Conservation (phyloP, 2,888 invertebrate species). For the Ormia ochracea region DNA sequence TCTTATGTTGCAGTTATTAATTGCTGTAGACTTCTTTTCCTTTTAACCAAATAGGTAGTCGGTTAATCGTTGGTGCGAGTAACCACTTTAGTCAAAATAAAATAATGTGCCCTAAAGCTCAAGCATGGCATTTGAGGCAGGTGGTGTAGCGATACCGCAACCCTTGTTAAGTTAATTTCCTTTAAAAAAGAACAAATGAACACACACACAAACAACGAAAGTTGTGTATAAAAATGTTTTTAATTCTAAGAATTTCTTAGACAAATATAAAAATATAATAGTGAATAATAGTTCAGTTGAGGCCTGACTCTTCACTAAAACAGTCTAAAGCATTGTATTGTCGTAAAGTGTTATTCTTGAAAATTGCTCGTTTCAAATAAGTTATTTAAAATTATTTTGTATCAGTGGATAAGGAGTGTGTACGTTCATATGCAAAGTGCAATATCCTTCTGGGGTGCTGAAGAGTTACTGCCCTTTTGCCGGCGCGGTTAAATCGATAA, state of each 20-base stretch:
- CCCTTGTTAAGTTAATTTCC: conserved; percentile 47
- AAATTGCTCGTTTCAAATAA: background rate
- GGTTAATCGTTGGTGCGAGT: background rate
- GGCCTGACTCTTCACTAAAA: conserved; percentile 71
- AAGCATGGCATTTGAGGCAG: conserved; percentile 12
- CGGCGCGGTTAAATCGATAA: conserved; percentile 70
- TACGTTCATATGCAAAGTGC: conserved; percentile 66
- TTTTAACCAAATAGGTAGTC: background rate
- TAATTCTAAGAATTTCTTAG: conserved; percentile 74
- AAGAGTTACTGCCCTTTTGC: conserved; percentile 71
- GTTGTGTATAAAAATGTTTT: conserved; percentile 62
- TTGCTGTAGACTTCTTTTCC: too few relatives aligned
- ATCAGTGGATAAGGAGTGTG: background rate
- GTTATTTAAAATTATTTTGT: conserved; percentile 1
- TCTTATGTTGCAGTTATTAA: too few relatives aligned
- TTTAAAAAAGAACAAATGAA: conserved; percentile 38
- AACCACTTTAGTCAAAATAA: conserved; percentile 4
- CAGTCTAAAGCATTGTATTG: conserved; percentile 35
- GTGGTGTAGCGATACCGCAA: conserved; percentile 39
- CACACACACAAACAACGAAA: conserved; percentile 42
- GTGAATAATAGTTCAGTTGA: conserved; percentile 67
- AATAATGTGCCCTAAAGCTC: background rate
- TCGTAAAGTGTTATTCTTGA: conserved; percentile 2
- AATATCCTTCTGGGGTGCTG: conserved; percentile 69
- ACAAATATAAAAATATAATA: conserved; percentile 64